Evolutionary conservation across 2,113 vertebrate species (phyloP).

Genomic region (Himantopus leucocephalus): DNA sequence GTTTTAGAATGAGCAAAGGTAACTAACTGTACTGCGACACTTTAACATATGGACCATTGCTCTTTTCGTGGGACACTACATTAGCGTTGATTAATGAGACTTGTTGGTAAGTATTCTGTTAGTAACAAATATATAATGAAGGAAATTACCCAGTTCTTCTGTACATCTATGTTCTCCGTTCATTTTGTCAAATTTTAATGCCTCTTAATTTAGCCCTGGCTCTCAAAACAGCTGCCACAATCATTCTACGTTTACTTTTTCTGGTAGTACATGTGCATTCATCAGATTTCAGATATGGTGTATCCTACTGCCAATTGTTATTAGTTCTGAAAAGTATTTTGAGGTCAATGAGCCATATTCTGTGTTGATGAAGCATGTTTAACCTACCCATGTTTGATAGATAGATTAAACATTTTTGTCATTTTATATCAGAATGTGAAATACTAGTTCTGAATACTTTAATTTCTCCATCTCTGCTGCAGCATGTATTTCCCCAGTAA

Average conservation of each 20-base stretch:
- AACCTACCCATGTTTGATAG: background rate
- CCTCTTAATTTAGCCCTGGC: background rate
- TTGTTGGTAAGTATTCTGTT: background rate
- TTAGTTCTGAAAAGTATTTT: conserved; percentile 3
- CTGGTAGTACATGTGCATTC: background rate
- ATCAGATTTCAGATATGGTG: background rate
- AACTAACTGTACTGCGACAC: background rate
- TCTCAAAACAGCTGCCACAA: background rate
- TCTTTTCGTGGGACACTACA: background rate
- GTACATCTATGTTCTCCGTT: background rate
- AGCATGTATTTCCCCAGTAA: background rate
- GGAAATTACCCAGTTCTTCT: background rate
- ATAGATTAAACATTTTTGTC: background rate
- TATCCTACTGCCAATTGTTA: background rate
- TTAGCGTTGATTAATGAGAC: background rate
- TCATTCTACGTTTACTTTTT: background rate
- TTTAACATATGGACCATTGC: background rate
- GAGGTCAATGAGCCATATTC: background rate
- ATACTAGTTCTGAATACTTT: background rate
- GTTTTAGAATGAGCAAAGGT: background rate
- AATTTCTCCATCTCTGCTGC: background rate
- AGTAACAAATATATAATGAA: background rate
- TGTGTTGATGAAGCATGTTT: background rate
- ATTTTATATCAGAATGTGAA: background rate
- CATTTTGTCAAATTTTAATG: background rate